Percentiles rank a stretch among this genome's conserved stretches.
Evolutionary conservation across 2,113 vertebrate species (phyloP).

Genomic region (Charadrius vociferus): DNA sequence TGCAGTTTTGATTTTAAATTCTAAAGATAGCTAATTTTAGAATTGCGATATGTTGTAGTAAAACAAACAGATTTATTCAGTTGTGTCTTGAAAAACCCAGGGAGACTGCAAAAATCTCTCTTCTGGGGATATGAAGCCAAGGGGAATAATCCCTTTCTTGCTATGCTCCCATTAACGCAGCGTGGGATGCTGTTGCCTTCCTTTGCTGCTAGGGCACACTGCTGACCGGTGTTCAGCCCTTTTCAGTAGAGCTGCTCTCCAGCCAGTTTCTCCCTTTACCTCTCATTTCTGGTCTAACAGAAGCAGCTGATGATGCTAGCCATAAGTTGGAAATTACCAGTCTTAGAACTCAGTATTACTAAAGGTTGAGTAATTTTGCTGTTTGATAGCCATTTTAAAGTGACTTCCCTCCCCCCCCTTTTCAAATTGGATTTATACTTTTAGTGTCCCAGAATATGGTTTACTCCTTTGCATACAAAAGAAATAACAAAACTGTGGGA

Average conservation of each 20-base stretch:
- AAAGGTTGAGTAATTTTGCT: not conserved
- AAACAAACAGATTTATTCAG: not conserved
- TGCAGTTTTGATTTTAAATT: not conserved
- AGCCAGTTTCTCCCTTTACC: not conserved
- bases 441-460: not conserved
- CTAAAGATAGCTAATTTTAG: not conserved
- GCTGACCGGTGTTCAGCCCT: not conserved
- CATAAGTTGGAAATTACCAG: not conserved
- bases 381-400: not conserved
- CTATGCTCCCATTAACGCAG: not conserved
- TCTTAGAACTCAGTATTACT: not conserved
- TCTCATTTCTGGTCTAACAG: not conserved
- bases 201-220: not conserved
- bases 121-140: not conserved
- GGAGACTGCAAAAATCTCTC: not conserved
- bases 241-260: not conserved
- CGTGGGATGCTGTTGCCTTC: fast-evolving
- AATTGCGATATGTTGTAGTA: not conserved
- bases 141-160: not conserved
- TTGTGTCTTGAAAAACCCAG: not conserved
- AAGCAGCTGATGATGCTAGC: not conserved
- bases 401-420: fast-evolving
- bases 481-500: not conserved
- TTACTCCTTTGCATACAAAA: not conserved
- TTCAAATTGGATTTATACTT: not conserved